Conservation (phyloP, 2,888 invertebrate species). For the Iselma pallidipennis region DNA sequence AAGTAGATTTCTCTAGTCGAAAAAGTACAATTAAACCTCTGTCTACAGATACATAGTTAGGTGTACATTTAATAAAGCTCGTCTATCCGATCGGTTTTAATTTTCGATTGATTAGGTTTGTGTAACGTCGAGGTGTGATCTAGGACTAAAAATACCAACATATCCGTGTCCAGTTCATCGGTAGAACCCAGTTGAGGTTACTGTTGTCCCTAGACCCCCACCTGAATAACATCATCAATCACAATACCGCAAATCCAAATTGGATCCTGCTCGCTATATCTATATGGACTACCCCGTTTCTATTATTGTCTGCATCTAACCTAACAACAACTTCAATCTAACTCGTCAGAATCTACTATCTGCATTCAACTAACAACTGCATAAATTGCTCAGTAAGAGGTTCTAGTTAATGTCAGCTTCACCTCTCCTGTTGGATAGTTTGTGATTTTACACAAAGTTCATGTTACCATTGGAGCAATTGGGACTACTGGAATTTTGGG, state of each 20-base stretch:
- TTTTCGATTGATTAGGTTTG: conserved; percentile 32
- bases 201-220: conserved; percentile 38
- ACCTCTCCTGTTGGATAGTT: background rate
- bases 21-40: too few species aligned
- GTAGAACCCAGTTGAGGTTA: conserved; percentile 35
- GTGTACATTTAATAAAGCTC: background rate
- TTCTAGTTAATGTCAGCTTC: background rate
- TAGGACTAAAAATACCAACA: conserved; percentile 30
- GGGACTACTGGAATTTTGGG: background rate
- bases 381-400: background rate
- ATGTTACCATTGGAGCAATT: background rate
- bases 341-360: background rate
- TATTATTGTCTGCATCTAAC: background rate
- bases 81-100: conserved; percentile 22
- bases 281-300: conserved; percentile 15
- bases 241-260: conserved; percentile 49
- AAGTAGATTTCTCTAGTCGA: too few species aligned
- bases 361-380: background rate
- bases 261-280: conserved; percentile 39
- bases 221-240: conserved; percentile 50
- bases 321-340: background rate
- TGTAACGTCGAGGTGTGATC: conserved; percentile 19
- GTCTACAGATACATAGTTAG: too few species aligned
- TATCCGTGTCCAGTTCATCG: conserved; percentile 31
- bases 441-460: background rate